Base-by-base conservation (phyloP, 1,140 invertebrate genomes). In the Caligus rogercresseyi region DNA sequence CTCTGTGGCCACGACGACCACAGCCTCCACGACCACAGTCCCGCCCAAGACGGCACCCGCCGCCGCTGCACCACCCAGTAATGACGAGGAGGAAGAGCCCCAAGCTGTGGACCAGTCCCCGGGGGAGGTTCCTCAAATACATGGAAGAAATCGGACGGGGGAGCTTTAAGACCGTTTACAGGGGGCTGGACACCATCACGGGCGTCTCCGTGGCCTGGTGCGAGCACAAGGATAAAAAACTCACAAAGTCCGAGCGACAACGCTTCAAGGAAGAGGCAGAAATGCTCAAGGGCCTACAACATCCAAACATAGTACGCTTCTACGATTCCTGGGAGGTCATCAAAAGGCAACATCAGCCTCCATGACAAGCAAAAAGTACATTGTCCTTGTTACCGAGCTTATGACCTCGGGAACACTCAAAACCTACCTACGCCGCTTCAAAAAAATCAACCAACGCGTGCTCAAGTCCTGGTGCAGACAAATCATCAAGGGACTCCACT, bases 401-500 rank as follows among this genome's bases (percentile, higher is more conserved):
- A 98, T 99, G 95, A 90, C 96, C 64, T 97, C 92, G 62, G 95
- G 95, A 68, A 98, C 95, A 51, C 78, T 98, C 11, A 98, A 98
- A 81, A 90, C 90, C 62, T 95, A 97, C 78, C 79, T 99, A 65
- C 81, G 91, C 67, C 80, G 94, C 56, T 97, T 99, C 73, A 98
- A 97, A 74, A 92, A 94, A 71, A 93, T 98, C 67, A 98, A 98
- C 76, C 82, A 87, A 54, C 97, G 97, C 79, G 93, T 98, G 61
- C 78, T 98, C 55, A 97, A 97, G 76, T 79, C 77, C 58, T 81
- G 80, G 80, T 81, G 77, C 60, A n/a, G 61, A 54, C 61, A 63
- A 56, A 63, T 63, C 31, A 16, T 63, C 14, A 63, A 63, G 18
- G 96, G 96, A 64, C 78, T 99, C 24, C 85, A 88, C 70, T 99